These are phyloP conservation scores for Tipula lateralis DNA, from an alignment of 2,888 invertebrate species.

Conservation along the genomic window DNA sequence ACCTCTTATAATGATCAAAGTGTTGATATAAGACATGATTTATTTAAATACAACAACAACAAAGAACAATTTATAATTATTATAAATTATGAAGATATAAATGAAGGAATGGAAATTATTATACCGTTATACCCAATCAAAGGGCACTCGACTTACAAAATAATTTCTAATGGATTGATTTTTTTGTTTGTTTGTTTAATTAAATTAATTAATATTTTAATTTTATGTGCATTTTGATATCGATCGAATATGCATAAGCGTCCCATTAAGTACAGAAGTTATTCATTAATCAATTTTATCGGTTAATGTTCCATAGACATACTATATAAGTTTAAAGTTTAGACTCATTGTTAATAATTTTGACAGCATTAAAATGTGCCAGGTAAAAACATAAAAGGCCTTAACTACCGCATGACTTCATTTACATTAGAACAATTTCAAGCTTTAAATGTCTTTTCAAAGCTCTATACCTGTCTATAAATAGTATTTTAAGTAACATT, in stretches of 20 bases:
- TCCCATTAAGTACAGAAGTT: neutral
- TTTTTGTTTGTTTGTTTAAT: neutral
- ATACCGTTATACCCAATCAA: neutral
- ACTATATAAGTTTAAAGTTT: too few relatives aligned
- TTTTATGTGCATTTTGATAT: neutral
- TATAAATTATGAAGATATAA: neutral
- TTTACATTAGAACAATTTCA: too few relatives aligned
- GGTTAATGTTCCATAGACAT: too few relatives aligned
- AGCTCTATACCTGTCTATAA: too few relatives aligned
- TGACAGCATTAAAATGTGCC: too few relatives aligned
- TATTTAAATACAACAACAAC: neutral
- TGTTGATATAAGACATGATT: conserved; percentile 13
- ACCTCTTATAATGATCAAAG: conserved; percentile 13
- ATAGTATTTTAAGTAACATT: too few relatives aligned
- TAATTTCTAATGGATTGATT: neutral
- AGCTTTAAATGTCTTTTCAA: too few relatives aligned
- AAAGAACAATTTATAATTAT: neutral
- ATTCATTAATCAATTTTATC: neutral
- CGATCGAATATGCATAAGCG: neutral
- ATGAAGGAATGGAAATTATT: neutral
- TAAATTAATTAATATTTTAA: neutral
- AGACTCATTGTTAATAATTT: too few relatives aligned
- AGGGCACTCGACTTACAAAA: neutral
- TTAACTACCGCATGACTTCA: too few relatives aligned
- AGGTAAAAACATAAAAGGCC: too few relatives aligned